Evolutionary conservation across 2,797 vertebrate genomes (phyloP), one percentile per base, ranked within the genome.

Genomic region (Sebastes wilsoni): DNA sequence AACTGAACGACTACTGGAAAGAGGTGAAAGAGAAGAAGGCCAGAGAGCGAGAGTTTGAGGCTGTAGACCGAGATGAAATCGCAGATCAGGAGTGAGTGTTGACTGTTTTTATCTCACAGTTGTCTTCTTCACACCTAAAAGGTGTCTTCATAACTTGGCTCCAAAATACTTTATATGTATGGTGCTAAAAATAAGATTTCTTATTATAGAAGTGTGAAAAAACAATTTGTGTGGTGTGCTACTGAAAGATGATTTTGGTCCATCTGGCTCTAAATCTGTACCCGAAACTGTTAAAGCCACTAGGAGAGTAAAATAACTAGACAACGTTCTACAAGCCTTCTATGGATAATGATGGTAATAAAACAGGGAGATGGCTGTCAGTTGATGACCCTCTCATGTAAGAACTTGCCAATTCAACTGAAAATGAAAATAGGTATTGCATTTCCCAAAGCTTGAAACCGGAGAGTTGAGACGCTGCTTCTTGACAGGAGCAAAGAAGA

Each of bases 1-100:
- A 97, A 81, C 96, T 97, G 66, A 97, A 96, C 8, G 94, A 95
- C 85, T 97, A 95, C 88, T 97, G 96, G 96, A 96, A 92, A 32
- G 96, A 93, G 60, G 94, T 96, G 72, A 92, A 76, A 32, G 93
- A 93, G 76, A 95, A 95, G 78, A 96, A 86, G 86, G 92, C 93
- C 62, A 94, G 92, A 85, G 94, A 93, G 68, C 84, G 92, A 85
- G 88, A 83, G 82, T 85, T 92, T 81, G 87, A 86, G 42, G 90
- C 93, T 42, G 6, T 90, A 4, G 87, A 93, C 10, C 89, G n/a
- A 77, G 85, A 85, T 30, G 42, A 86, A 28, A 65, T 71, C 3
- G 79, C 85, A 6, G 69, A 69, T 3, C 23, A 64, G 9, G 77
- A 89, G 87, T 91, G 82, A 93, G 92, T 92, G 18, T 65, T 23